These are phyloP conservation scores for Rhynchophorus ferrugineus DNA, from an alignment of 1,140 invertebrate species.

Conservation along the genomic window DNA sequence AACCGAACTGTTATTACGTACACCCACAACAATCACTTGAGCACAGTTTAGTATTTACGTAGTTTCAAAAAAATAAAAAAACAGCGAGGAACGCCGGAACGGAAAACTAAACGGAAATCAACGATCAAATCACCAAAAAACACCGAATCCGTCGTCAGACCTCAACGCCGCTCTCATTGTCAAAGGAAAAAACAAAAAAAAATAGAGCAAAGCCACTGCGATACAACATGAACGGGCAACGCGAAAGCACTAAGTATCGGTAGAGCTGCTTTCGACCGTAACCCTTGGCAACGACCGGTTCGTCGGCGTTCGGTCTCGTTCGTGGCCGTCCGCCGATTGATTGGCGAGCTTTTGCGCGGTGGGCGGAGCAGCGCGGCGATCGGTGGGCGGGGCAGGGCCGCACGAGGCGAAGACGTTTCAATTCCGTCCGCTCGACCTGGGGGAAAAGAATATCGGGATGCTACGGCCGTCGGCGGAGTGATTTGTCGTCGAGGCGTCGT, in stretches of 20 bases:
- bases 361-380: conserved; percentile 14
- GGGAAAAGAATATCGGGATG: too few species aligned
- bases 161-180: conserved; percentile 21
- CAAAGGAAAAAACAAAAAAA: conserved; percentile 15
- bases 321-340: conserved; percentile 19
- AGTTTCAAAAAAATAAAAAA: too few species aligned
- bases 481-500: too few species aligned
- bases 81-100: too few species aligned
- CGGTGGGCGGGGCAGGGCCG: conserved; percentile 21
- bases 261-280: conserved; percentile 34
- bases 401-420: conserved; percentile 31
- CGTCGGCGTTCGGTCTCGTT: conserved; percentile 25
- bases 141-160: background rate
- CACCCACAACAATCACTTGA: too few species aligned
- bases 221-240: conserved; percentile 36
- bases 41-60: too few species aligned
- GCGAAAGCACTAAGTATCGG: conserved; percentile 39
- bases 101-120: too few species aligned
- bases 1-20: too few species aligned
- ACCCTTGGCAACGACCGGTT: conserved; percentile 39
- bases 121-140: conserved; percentile 20
- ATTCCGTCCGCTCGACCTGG: conserved; percentile 25
- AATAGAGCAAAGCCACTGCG: conserved; percentile 21
- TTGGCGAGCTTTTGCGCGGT: conserved; percentile 23
- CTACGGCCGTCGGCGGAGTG: too few species aligned